Evolutionary conservation across 2,888 invertebrate species (phyloP).

Genomic region (Silvanus unidentatus): DNA sequence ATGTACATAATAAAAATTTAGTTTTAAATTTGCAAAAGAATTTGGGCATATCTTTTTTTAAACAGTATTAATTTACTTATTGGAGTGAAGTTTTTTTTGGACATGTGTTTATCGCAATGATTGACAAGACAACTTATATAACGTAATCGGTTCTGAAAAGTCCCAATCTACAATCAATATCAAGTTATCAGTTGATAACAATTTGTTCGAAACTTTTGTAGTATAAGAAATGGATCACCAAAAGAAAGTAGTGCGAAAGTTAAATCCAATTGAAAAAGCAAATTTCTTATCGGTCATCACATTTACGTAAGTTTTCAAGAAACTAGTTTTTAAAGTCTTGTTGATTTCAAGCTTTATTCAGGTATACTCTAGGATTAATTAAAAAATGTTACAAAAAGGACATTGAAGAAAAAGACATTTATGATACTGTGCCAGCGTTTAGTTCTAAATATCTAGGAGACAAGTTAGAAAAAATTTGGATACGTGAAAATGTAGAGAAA

Average conservation of each 20-base stretch:
- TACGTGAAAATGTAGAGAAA: conserved; percentile 5
- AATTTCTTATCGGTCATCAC: conserved; percentile 58
- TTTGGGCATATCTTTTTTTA: too few relatives aligned
- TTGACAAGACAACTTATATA: too few relatives aligned
- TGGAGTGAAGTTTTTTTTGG: too few relatives aligned
- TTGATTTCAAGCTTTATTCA: conserved; percentile 8
- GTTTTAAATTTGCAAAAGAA: too few relatives aligned
- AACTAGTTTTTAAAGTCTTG: not conserved
- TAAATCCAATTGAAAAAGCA: conserved; percentile 59
- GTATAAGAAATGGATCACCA: not conserved
- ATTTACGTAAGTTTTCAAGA: conserved; percentile 54
- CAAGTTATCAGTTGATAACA: too few relatives aligned
- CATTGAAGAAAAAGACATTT: conserved; percentile 56
- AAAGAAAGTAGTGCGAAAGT: not conserved
- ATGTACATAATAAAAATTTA: too few relatives aligned
- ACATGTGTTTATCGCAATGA: too few relatives aligned
- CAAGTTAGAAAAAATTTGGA: conserved; percentile 22
- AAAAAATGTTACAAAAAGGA: conserved; percentile 58
- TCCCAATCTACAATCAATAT: too few relatives aligned
- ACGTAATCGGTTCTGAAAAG: too few relatives aligned
- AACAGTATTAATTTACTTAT: too few relatives aligned
- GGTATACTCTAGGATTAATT: conserved; percentile 41
- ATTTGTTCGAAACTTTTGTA: too few relatives aligned
- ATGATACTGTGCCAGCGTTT: conserved; percentile 41
- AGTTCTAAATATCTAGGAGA: conserved; percentile 24